Evolutionary conservation across 2,888 invertebrate genomes (phyloP), one percentile per base, ranked within the genome.

Genomic region (Cerceris ruficornis): DNA sequence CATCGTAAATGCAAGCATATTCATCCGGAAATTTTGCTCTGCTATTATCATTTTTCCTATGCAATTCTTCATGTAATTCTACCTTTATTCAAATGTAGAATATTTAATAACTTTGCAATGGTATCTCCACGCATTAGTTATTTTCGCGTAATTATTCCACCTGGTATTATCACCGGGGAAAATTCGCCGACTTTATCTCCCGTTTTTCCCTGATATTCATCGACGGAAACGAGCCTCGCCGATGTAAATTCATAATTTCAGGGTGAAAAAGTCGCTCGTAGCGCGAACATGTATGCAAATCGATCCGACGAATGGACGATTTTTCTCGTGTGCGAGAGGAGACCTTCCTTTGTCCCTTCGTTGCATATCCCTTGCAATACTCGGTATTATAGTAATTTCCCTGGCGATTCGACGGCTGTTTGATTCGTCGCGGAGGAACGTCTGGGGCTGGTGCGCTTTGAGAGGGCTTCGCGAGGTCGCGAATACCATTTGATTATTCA

Each of bases 301-400:
- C 74, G 72, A 77, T 73, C 54, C 17, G 15, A n/a, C 57, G 54
- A 58, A 43, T 50, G 61, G 43, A 75, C 73, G 69, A 62, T 50
- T 52, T 17, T n/a, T 55, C 46, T 14, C 61, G 43, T 59, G 49
- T 52, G 59, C 62, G 50, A 42, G 46, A 15, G 8, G 9, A 15
- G 9, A 7, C n/a, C 49, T n/a, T 39, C 28, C 68, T 42, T 55
- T 15, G 43, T 72, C 80, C 64, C 65, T 75, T 66, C 75, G 58
- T 43, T 15, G 13, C 8, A 13, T 28, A 28, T 28, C 28, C 28
- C 54, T 41, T 39, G 43, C 46, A 14, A 42, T 66, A 62, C 59
- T 66, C 68, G 68, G 70, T 81, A 72, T 80, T 72, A 77, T 62
- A 43, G 58, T 84, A 75, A 83, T 83, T 84, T 83, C 84, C 78